Evolutionary conservation across 2,888 invertebrate genomes (phyloP).

Genomic region (Microplitis deprimator): DNA sequence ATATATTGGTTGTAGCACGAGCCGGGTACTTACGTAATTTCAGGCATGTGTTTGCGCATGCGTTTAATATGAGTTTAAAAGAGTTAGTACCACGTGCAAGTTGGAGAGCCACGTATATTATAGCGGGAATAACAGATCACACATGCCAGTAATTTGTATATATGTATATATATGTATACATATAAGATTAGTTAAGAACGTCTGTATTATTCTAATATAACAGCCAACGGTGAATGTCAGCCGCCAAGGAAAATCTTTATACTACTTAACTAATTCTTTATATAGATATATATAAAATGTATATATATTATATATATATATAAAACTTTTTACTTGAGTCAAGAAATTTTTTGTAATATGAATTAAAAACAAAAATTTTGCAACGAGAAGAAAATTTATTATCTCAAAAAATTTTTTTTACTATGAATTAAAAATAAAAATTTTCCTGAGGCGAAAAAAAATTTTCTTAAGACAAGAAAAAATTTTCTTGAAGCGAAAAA

Average conservation of each 20-base stretch:
- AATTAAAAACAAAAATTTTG: no score
- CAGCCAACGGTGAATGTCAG: conserved; percentile 39
- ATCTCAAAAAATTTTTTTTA: no score
- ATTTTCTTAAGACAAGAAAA: no score
- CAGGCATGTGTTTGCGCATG: conserved; percentile 32
- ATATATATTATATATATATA: no score
- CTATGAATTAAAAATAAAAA: no score
- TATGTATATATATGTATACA: conserved; percentile 3
- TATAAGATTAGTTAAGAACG: conserved; percentile 2
- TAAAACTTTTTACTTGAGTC: no score
- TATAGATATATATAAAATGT: background rate
- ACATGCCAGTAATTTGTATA: conserved; percentile 20
- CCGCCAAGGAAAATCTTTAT: conserved; percentile 5
- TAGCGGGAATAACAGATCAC: conserved; percentile 23
- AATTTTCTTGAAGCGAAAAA: no score
- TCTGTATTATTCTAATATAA: background rate
- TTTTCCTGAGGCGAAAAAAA: no score
- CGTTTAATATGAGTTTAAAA: conserved; percentile 8
- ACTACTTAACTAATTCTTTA: background rate
- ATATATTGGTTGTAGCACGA: conserved; percentile 28
- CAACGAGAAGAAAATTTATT: no score
- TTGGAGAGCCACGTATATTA: conserved; percentile 27
- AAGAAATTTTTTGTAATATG: no score
- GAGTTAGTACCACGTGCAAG: conserved; percentile 25
- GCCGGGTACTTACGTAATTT: conserved; percentile 38